Percentiles rank a stretch among this genome's conserved stretches.
Evolutionary conservation across 2,888 invertebrate species (phyloP).

Genomic region (Idaea dimidiata): DNA sequence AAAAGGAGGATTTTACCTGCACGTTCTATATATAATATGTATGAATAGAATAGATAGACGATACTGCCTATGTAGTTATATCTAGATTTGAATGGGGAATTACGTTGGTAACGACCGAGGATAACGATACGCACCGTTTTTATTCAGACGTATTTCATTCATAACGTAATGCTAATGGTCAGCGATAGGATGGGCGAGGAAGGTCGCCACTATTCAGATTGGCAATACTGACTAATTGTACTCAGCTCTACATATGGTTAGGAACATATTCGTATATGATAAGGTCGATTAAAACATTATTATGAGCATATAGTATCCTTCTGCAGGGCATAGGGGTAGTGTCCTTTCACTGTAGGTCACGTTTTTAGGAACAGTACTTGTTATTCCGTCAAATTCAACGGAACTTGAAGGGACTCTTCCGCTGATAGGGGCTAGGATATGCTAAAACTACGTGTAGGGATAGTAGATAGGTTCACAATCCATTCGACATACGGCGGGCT

Average conservation of each 20-base stretch:
- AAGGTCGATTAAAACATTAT: background rate
- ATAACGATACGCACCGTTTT: slow-evolving; percentile 52
- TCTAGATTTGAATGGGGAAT: slow-evolving; percentile 34
- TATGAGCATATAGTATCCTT: too few relatives aligned
- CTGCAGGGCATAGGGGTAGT: too few relatives aligned
- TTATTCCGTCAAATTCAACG: too few relatives aligned
- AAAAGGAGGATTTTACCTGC: background rate
- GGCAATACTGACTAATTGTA: slow-evolving; percentile 51
- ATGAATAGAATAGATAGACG: background rate
- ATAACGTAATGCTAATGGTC: slow-evolving; percentile 53
- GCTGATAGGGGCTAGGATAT: too few relatives aligned
- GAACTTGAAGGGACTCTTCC: too few relatives aligned
- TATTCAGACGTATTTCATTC: slow-evolving; percentile 59
- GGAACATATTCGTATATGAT: background rate
- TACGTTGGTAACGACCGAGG: slow-evolving; percentile 49
- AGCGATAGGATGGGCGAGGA: slow-evolving; percentile 69
- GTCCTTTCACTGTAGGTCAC: too few relatives aligned
- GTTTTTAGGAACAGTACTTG: too few relatives aligned
- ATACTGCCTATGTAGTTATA: slow-evolving; percentile 1
- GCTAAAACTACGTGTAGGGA: too few relatives aligned
- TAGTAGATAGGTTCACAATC: too few relatives aligned
- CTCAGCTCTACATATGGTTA: slow-evolving; percentile 24
- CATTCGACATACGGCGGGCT: too few relatives aligned
- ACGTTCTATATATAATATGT: background rate
- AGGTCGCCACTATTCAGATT: slow-evolving; percentile 68